Evolutionary conservation across 2,797 vertebrate genomes (phyloP), one percentile per base, ranked within the genome.

Genomic region (Menidia menidia): DNA sequence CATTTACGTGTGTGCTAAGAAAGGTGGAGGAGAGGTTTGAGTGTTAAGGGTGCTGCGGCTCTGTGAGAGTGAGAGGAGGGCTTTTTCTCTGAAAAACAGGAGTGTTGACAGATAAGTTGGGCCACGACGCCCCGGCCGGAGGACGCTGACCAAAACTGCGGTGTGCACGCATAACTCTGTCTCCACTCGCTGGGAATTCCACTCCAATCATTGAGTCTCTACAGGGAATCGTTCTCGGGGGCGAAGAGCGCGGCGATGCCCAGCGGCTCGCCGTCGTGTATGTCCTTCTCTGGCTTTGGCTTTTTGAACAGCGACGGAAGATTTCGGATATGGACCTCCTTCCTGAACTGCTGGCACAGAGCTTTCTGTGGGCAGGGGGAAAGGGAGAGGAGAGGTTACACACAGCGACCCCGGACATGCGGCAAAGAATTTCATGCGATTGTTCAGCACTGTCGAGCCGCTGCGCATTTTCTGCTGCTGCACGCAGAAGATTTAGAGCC

Each of bases 241-340:
- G 62, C 60, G 57, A 93, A 92, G 62, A 93, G 84, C 54, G 87
- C 85, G 58, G 58, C 76, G 66, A 93, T 81, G 43, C 86, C 89
- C 45, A 87, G 0, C 0, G 52, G n/a, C 41, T 92, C 88, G 56
- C 35, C 85, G 19, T 73, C 91, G 75, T 90, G 80, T 64, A 96
- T 47, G 35, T 95, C 93, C 52, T 95, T 95, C 0, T 96, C 95
- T 32, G 94, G 91, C 88, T 97, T 97, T 33, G 91, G 87, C 78
- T 95, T 97, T 92, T 98, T 98, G 88, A 97, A 99, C 77, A 99
- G 96, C 7, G 96, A 96, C 0, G 97, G 98, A 75, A 99, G 96
- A 88, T 99, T 99, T 87, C 96, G 95, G 92, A 99, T 99, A 72
- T 99, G 98, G 83, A 99, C 97, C 90, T 99, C 97, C 88, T 99